A percentile compares a stretch with the other conserved stretches of the same genome.
phyloP scores from a whole-genome alignment of 2,797 vertebrate genomes.

The Tamandua tetradactyla region DNA sequence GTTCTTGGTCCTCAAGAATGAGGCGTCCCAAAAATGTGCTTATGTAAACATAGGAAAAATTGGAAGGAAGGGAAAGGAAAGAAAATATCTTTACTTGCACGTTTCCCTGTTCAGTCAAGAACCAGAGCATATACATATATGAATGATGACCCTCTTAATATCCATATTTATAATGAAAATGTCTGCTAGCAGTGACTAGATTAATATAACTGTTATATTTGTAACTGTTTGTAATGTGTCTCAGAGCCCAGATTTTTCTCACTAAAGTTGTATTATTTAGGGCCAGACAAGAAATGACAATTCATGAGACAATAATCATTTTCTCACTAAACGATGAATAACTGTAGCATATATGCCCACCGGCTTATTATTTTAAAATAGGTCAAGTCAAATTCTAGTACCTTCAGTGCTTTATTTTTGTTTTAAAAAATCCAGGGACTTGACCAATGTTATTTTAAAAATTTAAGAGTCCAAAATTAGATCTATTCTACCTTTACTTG shows the following conservation, averaged over 20 bases:
- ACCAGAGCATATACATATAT: background rate
- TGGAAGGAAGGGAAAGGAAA: constrained; percentile 12
- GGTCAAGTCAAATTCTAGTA: constrained; percentile 48
- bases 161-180: constrained; percentile 32
- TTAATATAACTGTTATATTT: constrained; percentile 2
- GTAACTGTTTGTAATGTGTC: constrained; percentile 52
- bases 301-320: constrained; percentile 69
- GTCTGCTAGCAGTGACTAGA: background rate
- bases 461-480: constrained; percentile 45
- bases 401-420: constrained; percentile 51
- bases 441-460: constrained; percentile 64
- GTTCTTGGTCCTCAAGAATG: background rate
- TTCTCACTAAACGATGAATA: constrained; percentile 69
- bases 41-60: background rate
- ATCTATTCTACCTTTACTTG: background rate
- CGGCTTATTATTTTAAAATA: constrained; percentile 64
- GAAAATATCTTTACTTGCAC: background rate
- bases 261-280: constrained; percentile 66
- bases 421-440: constrained; percentile 53
- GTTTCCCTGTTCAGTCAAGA: constrained; percentile 27
- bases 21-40: background rate
- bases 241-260: constrained; percentile 47
- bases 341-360: background rate
- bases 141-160: constrained; percentile 45
- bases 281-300: constrained; percentile 46